Evolutionary conservation across 1,140 invertebrate genomes (phyloP), one percentile per base, ranked within the genome.

Genomic region (Maniola jurtina): DNA sequence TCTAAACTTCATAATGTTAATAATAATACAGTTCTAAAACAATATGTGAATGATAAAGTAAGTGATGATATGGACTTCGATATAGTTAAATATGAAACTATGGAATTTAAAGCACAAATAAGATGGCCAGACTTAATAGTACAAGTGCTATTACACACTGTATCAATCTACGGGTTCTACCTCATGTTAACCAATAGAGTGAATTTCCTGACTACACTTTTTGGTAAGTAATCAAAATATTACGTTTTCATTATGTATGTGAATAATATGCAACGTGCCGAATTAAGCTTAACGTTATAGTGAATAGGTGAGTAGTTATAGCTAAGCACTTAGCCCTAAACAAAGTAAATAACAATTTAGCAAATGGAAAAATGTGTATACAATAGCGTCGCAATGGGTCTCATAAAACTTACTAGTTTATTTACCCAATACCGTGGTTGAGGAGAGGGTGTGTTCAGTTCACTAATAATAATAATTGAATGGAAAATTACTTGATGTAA

Each of bases 101-200:
- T 92, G 68, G 80, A 92, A 60, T 95, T 95, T 71, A 84, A 83
- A 58, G 91, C 95, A 11, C 86, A 87, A 71, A 93, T 95, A 38
- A 92, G 91, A 82, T 96, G 95, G 95, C 93, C 93, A 0, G 95
- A 96, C 85, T 84, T 95, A 1, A 72, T 83, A 7, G 95, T 92
- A 5, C 95, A 95, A 86, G 71, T 94, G 42, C 93, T 93, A 65
- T 90, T 96, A 70, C 95, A 96, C 84, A 78, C 83, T 62, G 94
- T 95, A 14, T 93, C 92, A 66, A 59, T 96, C 4, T 96, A 95
- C 78, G 95, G 95, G 59, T 64, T 95, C 1, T 95, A 93, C 76
- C 88, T 96, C 64, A 92, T 94, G 35, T 66, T 95, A 36, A 92
- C 92, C 0, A 89, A 86, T 68, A 90, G 93, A 70, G 94, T 94